A percentile compares a stretch with the other conserved stretches of the same genome.
phyloP scores from a whole-genome alignment of 2,797 vertebrate species.

The Parotocinclus haroldoi region DNA sequence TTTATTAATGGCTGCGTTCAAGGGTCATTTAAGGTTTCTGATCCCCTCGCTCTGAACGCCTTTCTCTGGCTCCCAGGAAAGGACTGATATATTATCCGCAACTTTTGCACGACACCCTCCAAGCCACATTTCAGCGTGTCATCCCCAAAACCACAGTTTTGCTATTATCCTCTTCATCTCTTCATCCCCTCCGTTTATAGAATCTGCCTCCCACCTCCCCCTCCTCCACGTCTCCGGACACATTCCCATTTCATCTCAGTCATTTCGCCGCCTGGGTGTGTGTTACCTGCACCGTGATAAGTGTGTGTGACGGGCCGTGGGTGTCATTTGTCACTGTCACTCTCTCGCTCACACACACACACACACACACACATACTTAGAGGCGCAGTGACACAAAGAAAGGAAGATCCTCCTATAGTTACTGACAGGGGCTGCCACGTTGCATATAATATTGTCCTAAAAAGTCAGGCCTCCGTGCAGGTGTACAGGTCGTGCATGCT shows the following conservation, averaged over 20 bases:
- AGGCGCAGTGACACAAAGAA: no score
- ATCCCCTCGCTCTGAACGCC: not conserved
- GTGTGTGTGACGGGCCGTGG: constrained; percentile 72
- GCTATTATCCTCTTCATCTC: constrained; percentile 63
- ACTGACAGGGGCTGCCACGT: constrained; percentile 10
- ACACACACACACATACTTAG: not conserved
- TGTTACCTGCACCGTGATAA: constrained; percentile 74
- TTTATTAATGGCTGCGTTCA: not conserved
- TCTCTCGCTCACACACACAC: constrained; percentile 54
- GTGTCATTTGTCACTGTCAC: constrained; percentile 74
- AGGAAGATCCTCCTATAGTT: constrained; percentile 19
- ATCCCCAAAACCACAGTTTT: constrained; percentile 57
- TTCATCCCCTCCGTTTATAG: constrained; percentile 50
- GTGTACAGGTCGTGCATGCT: not conserved
- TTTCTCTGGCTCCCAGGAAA: constrained; percentile 11
- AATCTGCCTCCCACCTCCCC: constrained; percentile 48
- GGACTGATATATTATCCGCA: constrained; percentile 26
- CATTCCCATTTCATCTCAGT: constrained; percentile 76
- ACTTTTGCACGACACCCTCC: constrained; percentile 13
- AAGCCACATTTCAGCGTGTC: constrained; percentile 24
- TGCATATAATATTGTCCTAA: constrained; percentile 22
- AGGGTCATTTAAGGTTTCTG: constrained; percentile 12
- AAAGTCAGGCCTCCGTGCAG: constrained; percentile 1
- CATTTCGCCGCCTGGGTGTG: constrained; percentile 67
- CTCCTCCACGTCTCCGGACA: constrained; percentile 64